Evolutionary conservation across 2,888 invertebrate genomes (phyloP).

Genomic region (Nasonovia ribisnigri): DNA sequence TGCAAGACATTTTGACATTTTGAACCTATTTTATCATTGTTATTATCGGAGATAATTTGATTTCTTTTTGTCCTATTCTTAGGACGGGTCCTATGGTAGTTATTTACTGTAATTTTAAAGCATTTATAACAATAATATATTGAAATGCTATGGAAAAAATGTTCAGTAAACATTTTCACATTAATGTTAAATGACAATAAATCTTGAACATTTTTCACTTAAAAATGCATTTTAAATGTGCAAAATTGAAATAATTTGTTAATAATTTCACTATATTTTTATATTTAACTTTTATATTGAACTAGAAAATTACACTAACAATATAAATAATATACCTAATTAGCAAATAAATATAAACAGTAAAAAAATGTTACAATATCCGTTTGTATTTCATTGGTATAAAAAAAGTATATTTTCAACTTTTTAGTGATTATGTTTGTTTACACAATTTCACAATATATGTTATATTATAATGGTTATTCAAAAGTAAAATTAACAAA

Average conservation of each 20-base stretch:
- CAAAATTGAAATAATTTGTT: not conserved
- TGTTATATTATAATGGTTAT: not conserved
- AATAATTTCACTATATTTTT: not conserved
- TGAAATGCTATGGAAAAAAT: not conserved
- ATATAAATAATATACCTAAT: not conserved
- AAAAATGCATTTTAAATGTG: not conserved
- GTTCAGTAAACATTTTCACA: not conserved
- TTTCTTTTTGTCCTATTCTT: not conserved
- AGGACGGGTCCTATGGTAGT: not conserved
- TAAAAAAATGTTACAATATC: not conserved
- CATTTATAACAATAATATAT: not conserved
- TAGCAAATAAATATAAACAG: not conserved
- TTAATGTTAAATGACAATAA: not conserved
- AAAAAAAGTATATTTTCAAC: not conserved
- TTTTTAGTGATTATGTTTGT: conserved; percentile 7
- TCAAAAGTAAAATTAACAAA: not conserved
- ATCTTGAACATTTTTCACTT: not conserved
- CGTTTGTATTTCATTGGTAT: not conserved
- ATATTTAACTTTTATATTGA: not conserved
- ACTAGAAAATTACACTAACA: not conserved
- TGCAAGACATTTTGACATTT: not conserved
- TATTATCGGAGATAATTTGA: not conserved
- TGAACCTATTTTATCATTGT: not conserved
- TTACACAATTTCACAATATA: not conserved
- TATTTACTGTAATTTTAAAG: not conserved